Evolutionary conservation across 2,797 vertebrate species (phyloP).

Genomic region (Paramormyrops hopkinsi): DNA sequence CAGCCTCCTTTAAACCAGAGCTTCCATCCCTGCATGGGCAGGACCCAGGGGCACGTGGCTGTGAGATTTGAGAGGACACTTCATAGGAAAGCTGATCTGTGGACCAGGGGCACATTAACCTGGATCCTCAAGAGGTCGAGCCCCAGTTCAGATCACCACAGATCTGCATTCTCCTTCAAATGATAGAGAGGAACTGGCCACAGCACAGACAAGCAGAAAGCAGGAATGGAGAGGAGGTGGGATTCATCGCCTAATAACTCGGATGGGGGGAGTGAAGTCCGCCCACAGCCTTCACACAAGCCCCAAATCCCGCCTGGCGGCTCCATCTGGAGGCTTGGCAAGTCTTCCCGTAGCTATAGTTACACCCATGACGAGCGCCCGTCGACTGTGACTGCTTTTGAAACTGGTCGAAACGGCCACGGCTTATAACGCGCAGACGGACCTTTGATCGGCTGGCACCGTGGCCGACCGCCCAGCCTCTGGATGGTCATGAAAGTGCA

Average conservation of each 20-base stretch:
- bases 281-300: not conserved
- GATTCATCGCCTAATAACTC: not conserved
- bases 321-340: slow-evolving; percentile 20
- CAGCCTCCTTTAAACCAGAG: not conserved
- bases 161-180: not conserved
- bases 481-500: not conserved
- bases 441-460: not conserved
- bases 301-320: slow-evolving; percentile 1
- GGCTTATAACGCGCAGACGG: not conserved
- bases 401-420: not conserved
- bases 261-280: not conserved
- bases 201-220: not conserved
- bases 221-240: not conserved
- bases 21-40: not conserved
- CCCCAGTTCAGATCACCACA: not conserved
- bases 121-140: not conserved
- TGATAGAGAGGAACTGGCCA: not conserved
- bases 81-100: not conserved
- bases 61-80: not conserved
- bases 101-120: not conserved
- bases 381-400: not conserved
- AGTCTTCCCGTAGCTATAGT: slow-evolving; percentile 4
- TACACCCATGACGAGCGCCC: not conserved
- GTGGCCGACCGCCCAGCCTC: not conserved
- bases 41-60: not conserved